phyloP scores from a whole-genome alignment of 1,140 invertebrate species.

The Drosophila lowei region DNA sequence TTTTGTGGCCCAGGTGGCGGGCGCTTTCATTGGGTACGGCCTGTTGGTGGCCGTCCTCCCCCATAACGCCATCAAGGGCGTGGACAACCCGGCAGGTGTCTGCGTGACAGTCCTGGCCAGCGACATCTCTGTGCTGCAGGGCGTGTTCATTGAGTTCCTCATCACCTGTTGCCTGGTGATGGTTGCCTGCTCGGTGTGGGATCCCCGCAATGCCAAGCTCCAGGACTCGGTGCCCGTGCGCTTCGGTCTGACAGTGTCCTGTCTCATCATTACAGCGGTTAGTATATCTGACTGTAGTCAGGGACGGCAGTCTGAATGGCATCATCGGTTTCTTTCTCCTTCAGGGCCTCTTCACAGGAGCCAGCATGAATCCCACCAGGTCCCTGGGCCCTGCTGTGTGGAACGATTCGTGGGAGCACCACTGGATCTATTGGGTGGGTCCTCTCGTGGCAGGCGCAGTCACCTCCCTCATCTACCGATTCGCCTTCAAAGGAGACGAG shows the following conservation, averaged over 20 bases:
- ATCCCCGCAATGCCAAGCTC: constrained; percentile 84
- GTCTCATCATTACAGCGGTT: constrained; percentile 85
- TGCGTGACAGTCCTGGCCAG: constrained; percentile 85
- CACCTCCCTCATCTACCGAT: constrained; percentile 86
- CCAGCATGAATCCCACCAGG: constrained; percentile 92
- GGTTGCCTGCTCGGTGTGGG: constrained; percentile 86
- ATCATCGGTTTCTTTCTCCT: constrained; percentile 8
- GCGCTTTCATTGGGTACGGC: constrained; percentile 87
- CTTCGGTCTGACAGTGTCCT: constrained; percentile 86
- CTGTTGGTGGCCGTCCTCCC: constrained; percentile 88
- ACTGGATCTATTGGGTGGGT: constrained; percentile 93
- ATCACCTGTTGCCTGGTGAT: constrained; percentile 86
- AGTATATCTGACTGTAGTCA: constrained; percentile 1
- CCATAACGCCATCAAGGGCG: constrained; percentile 61
- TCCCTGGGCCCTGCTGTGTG: constrained; percentile 90
- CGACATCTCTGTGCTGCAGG: constrained; percentile 83
- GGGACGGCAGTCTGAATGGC: background rate
- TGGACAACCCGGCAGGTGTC: constrained; percentile 80
- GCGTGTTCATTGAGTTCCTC: constrained; percentile 85
- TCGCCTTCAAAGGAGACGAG: constrained; percentile 82
- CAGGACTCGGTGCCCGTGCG: constrained; percentile 85
- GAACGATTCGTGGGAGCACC: constrained; percentile 87
- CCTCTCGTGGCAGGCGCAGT: constrained; percentile 86
- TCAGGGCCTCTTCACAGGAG: constrained; percentile 88
- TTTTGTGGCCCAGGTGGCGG: constrained; percentile 88